A percentile compares a stretch with the other conserved stretches of the same genome.
Conservation (phyloP, 2,888 invertebrate species). For the Xestia rhomboidea region DNA sequence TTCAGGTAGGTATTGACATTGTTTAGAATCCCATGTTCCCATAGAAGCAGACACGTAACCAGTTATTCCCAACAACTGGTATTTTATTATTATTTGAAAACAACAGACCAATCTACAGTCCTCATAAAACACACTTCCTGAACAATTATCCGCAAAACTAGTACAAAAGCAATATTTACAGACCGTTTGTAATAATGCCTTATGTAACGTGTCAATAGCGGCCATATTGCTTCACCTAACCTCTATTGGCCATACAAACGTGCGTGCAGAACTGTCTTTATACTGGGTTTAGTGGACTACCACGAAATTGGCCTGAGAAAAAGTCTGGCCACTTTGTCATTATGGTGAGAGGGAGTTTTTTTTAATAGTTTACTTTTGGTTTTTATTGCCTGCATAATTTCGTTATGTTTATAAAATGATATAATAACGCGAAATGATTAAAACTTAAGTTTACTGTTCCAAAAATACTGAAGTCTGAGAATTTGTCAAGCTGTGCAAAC, state of each 20-base stretch:
- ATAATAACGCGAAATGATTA: too few relatives aligned
- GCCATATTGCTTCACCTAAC: constrained; percentile 26
- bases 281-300: constrained; percentile 2
- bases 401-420: not conserved
- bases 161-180: constrained; percentile 22
- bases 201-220: constrained; percentile 30
- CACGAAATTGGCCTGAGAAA: constrained; percentile 14
- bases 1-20: not conserved
- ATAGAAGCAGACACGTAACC: not conserved
- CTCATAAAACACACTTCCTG: constrained; percentile 26
- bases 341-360: too few relatives aligned
- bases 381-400: not conserved
- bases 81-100: not conserved
- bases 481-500: not conserved
- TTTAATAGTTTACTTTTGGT: not conserved
- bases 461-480: not conserved
- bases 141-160: constrained; percentile 29
- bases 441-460: not conserved
- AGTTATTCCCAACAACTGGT: not conserved
- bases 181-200: constrained; percentile 13
- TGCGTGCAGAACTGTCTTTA: constrained; percentile 20
- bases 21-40: not conserved
- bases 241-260: constrained; percentile 2
- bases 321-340: not conserved
- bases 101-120: not conserved